Base-by-base conservation (phyloP, 2,888 invertebrate species). In the Pherbina coryleti region DNA sequence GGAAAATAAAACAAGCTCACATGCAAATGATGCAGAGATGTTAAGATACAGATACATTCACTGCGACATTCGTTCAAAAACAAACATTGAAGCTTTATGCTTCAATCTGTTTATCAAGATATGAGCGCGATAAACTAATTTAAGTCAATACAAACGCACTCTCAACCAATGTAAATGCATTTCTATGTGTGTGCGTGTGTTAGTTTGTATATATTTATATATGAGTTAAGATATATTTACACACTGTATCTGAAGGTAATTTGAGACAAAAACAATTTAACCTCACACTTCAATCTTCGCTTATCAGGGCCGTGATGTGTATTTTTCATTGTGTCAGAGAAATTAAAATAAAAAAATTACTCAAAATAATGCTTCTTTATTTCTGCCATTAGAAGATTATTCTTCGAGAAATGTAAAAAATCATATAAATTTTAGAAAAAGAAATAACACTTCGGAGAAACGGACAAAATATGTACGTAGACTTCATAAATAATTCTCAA, bases 41-140 rank as follows among this genome's bases (percentile, higher is more conserved):
- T 19, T 34, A 9, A 34, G 3, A 66, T 66, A 14, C 57, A 60
- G 25, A 55, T 55, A 55, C 22, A 22, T 19, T 25, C 9, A 60
- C 11, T 19, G 19, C 71, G 51, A 69, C n/a, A 44, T 9, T 8
- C 11, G 25, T 37, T 44, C 49, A 49, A 19, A 19, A 8, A 19
- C 7, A 49, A n/a, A 67, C 67, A 69, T 49, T 28, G 28, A 22
- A 49, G 69, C 51, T 11, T 8, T 25, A 25, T 51, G 49, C n/a
- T 34, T 19, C 17, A 28, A 9, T 51, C 25, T 31, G 49, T 51
- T 51, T 14, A 51, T 28, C n/a, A 51, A 49, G 49, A 69, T 17
- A 69, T 69, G 69, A 28, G 51, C 14, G 51, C 49, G 69, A 69
- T 51, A 69, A 69, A 14, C 69, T 28, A 19, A 51, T 69, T 69